Percentiles rank a stretch among this genome's conserved stretches.
Conservation (phyloP, 2,113 vertebrate species). For the human region GRCh38 chr1:172484501-172485000, state of each 20-base stretch:
- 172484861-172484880: neutral
- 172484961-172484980: conserved; percentile 20
- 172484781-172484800: neutral
- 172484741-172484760: neutral
- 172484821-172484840: neutral
- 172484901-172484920: neutral
- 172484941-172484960: neutral
- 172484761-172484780: neutral
- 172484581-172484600: neutral
- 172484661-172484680: neutral
- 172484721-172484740: neutral
- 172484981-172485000: neutral
- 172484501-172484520: neutral
- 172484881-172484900: neutral
- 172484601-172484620: neutral
- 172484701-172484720: neutral
- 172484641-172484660: neutral
- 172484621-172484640: neutral
- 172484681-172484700: neutral
- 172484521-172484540: neutral
- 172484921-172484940: neutral
- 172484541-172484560: neutral
- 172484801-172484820: neutral
- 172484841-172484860: conserved; percentile 37
- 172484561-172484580: neutral